Conservation (phyloP, 2,797 vertebrate species). For the Rousettus madagascariensis region DNA sequence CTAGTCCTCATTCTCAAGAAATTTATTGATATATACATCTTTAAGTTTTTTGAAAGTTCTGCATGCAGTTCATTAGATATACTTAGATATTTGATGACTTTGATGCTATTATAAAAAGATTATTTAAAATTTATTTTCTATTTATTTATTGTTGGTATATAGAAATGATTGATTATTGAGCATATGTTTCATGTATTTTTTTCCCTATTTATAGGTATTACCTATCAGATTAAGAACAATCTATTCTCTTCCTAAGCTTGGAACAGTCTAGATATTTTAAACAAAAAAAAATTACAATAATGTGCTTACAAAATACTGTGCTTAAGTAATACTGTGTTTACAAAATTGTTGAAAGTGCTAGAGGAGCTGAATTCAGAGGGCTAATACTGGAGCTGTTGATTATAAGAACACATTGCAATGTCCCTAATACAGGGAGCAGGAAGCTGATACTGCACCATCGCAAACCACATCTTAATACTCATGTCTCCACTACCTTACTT, state of each 20-base stretch:
- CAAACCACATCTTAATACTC: not conserved
- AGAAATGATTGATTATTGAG: not conserved
- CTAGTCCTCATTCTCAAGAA: not conserved
- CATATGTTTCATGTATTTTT: not conserved
- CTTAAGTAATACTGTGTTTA: slow-evolving; percentile 28
- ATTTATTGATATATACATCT: not conserved
- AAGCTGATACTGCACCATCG: not conserved
- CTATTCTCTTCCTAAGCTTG: not conserved
- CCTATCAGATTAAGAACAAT: slow-evolving; percentile 19
- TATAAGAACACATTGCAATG: not conserved
- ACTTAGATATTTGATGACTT: not conserved
- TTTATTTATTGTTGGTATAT: not conserved
- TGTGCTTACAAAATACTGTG: not conserved
- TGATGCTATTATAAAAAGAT: not conserved
- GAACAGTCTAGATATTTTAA: not conserved
- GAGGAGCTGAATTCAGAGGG: not conserved
- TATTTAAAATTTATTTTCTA: not conserved
- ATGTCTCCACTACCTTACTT: not conserved
- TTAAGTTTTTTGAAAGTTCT: slow-evolving; percentile 22
- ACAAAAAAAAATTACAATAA: not conserved
- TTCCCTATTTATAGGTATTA: not conserved
- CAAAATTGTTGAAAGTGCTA: not conserved
- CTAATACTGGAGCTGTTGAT: not conserved
- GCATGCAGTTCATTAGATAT: not conserved
- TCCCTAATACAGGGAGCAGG: not conserved